These are phyloP conservation scores for Seriola rivoliana DNA, from an alignment of 2,113 vertebrate genomes.

Conservation along the genomic window DNA sequence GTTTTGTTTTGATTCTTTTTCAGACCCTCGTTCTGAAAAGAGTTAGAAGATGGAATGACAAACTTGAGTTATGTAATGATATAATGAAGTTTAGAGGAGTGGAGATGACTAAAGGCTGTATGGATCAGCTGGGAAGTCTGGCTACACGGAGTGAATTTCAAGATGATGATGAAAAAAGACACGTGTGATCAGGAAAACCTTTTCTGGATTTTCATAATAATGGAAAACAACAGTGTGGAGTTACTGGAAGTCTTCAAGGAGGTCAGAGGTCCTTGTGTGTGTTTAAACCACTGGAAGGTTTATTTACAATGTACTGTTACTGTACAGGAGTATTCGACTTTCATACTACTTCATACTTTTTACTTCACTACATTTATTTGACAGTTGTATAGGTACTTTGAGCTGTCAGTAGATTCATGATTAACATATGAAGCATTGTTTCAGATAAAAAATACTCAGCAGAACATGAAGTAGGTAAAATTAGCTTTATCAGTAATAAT, in stretches of 20 bases:
- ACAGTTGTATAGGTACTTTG: too few species aligned
- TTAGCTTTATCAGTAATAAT: too few species aligned
- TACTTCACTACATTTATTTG: too few species aligned
- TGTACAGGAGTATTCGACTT: too few species aligned
- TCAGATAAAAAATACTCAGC: too few species aligned
- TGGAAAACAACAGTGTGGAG: background rate
- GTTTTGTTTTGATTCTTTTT: background rate
- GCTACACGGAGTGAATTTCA: background rate
- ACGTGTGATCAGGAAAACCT: background rate
- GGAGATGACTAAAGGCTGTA: background rate
- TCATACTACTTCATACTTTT: too few species aligned
- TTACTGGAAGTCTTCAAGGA: background rate
- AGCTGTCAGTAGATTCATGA: too few species aligned
- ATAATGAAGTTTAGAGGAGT: background rate
- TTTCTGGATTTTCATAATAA: background rate
- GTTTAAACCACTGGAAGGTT: background rate
- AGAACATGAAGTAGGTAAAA: too few species aligned
- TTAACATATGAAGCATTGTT: too few species aligned
- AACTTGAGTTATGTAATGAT: background rate
- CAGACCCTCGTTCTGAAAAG: background rate
- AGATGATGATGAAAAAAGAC: background rate
- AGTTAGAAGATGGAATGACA: background rate
- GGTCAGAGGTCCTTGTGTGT: background rate
- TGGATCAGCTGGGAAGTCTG: conserved; percentile 10
- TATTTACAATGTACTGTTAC: background rate